Conservation (phyloP, 2,888 invertebrate genomes). For the Nematopogon swammerdamellus region DNA sequence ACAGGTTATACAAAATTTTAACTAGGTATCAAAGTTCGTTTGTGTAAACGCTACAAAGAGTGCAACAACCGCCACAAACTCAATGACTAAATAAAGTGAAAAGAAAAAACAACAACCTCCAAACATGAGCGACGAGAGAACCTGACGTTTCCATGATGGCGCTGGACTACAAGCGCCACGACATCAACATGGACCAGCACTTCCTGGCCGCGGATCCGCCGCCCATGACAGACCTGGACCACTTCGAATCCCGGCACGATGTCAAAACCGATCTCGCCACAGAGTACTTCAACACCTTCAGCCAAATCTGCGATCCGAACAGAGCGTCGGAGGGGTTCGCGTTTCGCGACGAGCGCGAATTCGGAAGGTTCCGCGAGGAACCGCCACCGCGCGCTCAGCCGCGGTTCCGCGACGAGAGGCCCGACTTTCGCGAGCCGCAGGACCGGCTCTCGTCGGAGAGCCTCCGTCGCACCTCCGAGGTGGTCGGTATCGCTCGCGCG, state of each 20-base stretch:
- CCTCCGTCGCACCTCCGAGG: conserved; percentile 11
- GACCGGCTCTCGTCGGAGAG: conserved; percentile 40
- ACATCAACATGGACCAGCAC: conserved; percentile 36
- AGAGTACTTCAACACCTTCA: conserved; percentile 49
- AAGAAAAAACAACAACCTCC: too few relatives aligned
- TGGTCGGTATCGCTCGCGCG: conserved; percentile 16
- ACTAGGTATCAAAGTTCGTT: too few relatives aligned
- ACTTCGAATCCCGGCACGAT: conserved; percentile 18
- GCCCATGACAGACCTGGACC: conserved; percentile 39
- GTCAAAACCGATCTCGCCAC: conserved; percentile 33
- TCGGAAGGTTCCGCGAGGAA: neutral
- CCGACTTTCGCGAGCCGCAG: conserved; percentile 30
- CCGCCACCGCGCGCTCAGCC: too few relatives aligned
- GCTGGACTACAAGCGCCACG: conserved; percentile 26
- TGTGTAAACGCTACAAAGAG: too few relatives aligned
- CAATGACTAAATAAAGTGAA: too few relatives aligned
- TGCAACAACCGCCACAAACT: too few relatives aligned
- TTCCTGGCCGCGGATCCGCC: conserved; percentile 58
- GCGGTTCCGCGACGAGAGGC: conserved; percentile 9
- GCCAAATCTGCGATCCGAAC: conserved; percentile 44
- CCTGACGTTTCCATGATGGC: conserved; percentile 22
- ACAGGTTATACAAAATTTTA: too few relatives aligned
- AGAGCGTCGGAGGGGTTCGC: conserved; percentile 11
- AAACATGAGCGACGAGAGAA: too few relatives aligned
- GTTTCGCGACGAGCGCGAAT: too few relatives aligned